These are phyloP conservation scores for Epizoanthus scotinus DNA, from an alignment of 92 coral and sea anemone species.

Conservation along the genomic window DNA sequence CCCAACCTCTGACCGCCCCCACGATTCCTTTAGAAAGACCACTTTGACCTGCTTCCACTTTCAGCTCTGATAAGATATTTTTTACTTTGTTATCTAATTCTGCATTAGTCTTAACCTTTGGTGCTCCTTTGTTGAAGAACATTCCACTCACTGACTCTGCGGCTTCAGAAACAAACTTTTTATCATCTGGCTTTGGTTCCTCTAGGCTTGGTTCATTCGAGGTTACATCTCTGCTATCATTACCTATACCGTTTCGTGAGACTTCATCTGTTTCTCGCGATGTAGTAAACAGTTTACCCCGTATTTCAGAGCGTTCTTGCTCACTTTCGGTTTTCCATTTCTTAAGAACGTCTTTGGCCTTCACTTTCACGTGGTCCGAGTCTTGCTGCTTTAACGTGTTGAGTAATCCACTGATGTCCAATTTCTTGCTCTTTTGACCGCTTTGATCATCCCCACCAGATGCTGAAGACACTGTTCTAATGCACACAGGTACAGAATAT, in stretches of 20 bases:
- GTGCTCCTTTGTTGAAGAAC: conserved; percentile 14
- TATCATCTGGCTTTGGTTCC: conserved; percentile 15
- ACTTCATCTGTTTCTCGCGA: conserved; percentile 10
- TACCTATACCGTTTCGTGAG: neutral
- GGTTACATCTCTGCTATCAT: neutral
- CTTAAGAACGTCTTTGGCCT: conserved; percentile 30
- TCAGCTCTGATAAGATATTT: conserved; percentile 60
- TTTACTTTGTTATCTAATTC: conserved; percentile 65
- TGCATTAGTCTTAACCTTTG: conserved; percentile 42
- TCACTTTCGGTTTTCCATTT: conserved; percentile 29
- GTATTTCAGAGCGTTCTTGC: conserved; percentile 34
- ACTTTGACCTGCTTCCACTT: conserved; percentile 61
- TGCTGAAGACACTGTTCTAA: conserved; percentile 17
- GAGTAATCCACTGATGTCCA: conserved; percentile 13
- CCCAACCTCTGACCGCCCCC: conserved; percentile 80
- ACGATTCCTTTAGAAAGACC: conserved; percentile 70
- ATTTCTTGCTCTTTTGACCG: conserved; percentile 4
- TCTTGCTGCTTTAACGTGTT: conserved; percentile 25
- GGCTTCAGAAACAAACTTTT: conserved; percentile 29
- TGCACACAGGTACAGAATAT: neutral
- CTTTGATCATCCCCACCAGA: conserved; percentile 17
- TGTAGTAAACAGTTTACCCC: conserved; percentile 16
- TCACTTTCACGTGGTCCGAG: conserved; percentile 11
- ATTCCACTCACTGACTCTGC: neutral
- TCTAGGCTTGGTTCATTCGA: neutral